Evolutionary conservation across 2,797 vertebrate species (phyloP).

Genomic region (Kryptopterus vitreolus): DNA sequence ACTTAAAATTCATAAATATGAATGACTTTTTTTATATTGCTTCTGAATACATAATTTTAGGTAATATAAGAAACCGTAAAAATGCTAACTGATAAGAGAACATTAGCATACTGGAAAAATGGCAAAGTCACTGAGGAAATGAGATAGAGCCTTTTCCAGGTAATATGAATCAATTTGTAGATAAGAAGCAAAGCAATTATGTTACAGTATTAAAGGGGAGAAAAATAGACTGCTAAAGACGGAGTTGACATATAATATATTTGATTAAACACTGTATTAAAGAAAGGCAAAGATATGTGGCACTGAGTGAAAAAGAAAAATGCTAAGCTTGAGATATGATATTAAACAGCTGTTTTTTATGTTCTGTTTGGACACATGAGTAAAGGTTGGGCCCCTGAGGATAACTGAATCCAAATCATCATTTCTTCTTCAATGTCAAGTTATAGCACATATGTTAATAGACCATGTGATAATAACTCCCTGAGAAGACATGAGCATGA

Average conservation of each 20-base stretch:
- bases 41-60: background rate
- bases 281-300: background rate
- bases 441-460: background rate
- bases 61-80: slow-evolving; percentile 8
- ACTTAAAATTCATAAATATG: background rate
- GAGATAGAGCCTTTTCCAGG: background rate
- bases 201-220: background rate
- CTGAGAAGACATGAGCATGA: background rate
- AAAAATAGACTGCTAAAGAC: slow-evolving; percentile 3
- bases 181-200: slow-evolving; percentile 24
- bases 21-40: background rate
- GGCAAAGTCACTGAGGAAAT: slow-evolving; percentile 18
- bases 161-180: slow-evolving; percentile 12
- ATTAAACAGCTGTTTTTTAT: background rate
- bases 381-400: background rate
- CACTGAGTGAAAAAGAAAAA: background rate
- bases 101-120: background rate
- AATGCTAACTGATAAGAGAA: slow-evolving; percentile 15
- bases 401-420: background rate
- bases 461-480: background rate
- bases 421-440: background rate
- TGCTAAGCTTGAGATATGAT: background rate
- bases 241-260: background rate
- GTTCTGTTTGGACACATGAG: background rate
- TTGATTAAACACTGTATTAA: slow-evolving; percentile 16